Evolutionary conservation across 2,797 vertebrate genomes (phyloP).

Genomic region (Erpetoichthys calabaricus): DNA sequence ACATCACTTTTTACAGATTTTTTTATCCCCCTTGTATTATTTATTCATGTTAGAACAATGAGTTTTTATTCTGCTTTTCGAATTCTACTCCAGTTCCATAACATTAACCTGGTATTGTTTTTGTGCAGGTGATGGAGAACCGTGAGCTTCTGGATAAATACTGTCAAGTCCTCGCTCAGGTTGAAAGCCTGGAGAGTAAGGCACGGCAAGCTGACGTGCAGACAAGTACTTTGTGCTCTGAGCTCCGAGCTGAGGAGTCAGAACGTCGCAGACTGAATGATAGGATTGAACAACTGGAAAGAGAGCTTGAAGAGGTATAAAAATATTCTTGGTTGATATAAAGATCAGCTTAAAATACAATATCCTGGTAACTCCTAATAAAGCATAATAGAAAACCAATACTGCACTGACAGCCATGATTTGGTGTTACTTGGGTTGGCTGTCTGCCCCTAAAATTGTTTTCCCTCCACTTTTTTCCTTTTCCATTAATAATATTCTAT

Average conservation of each 20-base stretch:
- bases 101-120: conserved; percentile 17
- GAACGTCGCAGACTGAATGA: conserved; percentile 45
- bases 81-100: conserved; percentile 10
- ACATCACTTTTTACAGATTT: background rate
- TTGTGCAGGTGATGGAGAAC: conserved; percentile 45
- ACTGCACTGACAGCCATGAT: too few species aligned
- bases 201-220: conserved; percentile 39
- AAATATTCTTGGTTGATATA: too few species aligned
- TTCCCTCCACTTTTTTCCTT: too few species aligned
- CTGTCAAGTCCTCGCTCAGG: conserved; percentile 33
- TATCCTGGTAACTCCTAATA: too few species aligned
- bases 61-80: background rate
- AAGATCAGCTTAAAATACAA: background rate
- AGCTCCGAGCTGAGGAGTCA: conserved; percentile 36
- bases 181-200: conserved; percentile 52
- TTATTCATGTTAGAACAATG: conserved; percentile 2
- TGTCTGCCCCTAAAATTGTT: too few species aligned
- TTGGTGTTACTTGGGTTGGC: too few species aligned
- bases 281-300: conserved; percentile 40
- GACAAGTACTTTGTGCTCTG: conserved; percentile 35
- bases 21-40: background rate
- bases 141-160: conserved; percentile 44
- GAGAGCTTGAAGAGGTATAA: conserved; percentile 44
- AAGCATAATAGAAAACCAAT: too few species aligned
- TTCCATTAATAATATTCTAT: too few species aligned